These are phyloP conservation scores for Okapia johnstoni DNA, from an alignment of 2,113 vertebrate species.

Conservation along the genomic window DNA sequence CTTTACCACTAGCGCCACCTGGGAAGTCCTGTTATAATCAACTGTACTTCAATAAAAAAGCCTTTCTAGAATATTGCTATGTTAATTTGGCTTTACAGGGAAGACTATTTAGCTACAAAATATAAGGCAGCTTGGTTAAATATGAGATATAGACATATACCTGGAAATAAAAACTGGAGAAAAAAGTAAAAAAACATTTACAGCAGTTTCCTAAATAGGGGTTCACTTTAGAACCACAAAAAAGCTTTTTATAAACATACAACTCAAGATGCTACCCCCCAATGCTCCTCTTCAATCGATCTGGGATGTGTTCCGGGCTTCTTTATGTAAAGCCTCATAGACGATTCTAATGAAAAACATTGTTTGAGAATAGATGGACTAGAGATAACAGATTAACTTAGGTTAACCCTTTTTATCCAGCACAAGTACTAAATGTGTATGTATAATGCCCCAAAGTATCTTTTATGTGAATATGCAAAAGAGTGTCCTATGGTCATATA, in stretches of 20 bases:
- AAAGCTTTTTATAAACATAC: not conserved
- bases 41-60: not conserved
- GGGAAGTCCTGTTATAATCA: not conserved
- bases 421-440: not conserved
- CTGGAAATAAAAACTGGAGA: not conserved
- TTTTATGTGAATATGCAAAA: not conserved
- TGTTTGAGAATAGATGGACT: not conserved
- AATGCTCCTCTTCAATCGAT: not conserved
- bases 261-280: not conserved
- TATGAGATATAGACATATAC: not conserved
- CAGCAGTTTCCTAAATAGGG: not conserved
- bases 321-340: not conserved
- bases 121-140: not conserved
- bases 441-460: not conserved
- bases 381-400: not conserved
- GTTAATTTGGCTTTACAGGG: not conserved
- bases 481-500: not conserved
- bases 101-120: not conserved
- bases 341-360: not conserved
- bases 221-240: not conserved
- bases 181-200: not conserved
- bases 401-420: not conserved
- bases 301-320: not conserved
- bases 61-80: not conserved
- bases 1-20: not conserved